Evolutionary conservation across 2,797 vertebrate species (phyloP), one percentile per base, ranked within the genome.

Genomic region (Gallinago stenura): DNA sequence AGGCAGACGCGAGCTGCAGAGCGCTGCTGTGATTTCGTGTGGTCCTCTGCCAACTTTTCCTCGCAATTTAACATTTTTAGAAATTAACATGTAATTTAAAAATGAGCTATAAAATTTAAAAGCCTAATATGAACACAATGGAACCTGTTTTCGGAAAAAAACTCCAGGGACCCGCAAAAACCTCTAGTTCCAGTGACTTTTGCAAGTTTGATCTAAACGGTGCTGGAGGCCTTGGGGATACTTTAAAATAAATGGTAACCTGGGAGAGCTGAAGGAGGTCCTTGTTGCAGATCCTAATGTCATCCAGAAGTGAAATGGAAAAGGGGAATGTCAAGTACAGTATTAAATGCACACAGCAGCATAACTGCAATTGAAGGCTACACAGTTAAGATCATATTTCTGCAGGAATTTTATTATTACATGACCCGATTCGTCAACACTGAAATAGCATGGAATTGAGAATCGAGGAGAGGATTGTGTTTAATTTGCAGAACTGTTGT

Each of bases 41-140:
- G 96, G 94, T 94, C 90, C 72, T 95, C 13, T 93, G 93, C 94
- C 90, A 93, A 80, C 33, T 92, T 96, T 56, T 91, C 61, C 75
- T 91, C 4, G 1, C 90, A 87, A 94, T 87, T 96, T 90, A 95
- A 91, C 89, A 41, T 96, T 95, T 97, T 91, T 81, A 94, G 93
- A 97, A 97, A 91, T 93, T 95, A 97, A 87, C 92, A 82, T 96
- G 86, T 91, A 95, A 88, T 97, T 97, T 93, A 28, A 90, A 97
- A 96, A 93, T 37, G 65, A 81, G 80, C 94, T 89, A 89, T 96
- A 97, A 97, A 90, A 90, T 93, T 83, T 95, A 68, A 85, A 91
- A 92, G 86, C 75, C 15, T 94, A 91, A 93, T 92, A 54, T 2
- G 65, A 83, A 85, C 90, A 97, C 95, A 96, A 69, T 95, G 86